Conservation (phyloP, 2,797 vertebrate species). For the Aeoliscus strigatus region DNA sequence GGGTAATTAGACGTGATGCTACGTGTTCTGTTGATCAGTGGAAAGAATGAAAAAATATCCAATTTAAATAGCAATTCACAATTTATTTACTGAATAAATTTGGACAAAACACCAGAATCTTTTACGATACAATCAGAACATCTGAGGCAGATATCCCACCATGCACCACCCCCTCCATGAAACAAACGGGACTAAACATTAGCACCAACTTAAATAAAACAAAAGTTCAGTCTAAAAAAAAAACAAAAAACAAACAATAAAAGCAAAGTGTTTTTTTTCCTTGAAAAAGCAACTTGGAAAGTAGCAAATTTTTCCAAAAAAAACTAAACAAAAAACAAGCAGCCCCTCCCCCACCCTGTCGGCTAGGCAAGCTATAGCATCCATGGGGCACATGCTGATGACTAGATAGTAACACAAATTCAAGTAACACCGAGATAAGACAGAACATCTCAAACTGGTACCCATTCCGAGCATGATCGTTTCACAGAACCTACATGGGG, state of each 20-base stretch:
- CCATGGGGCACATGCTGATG: constrained; percentile 95
- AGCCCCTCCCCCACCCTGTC: constrained; percentile 58
- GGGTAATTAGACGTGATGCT: too few species aligned
- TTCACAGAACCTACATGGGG: constrained; percentile 94
- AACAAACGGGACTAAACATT: constrained; percentile 79
- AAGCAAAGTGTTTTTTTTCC: constrained; percentile 33
- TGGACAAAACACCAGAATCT: constrained; percentile 99
- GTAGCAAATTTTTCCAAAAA: constrained; percentile 65
- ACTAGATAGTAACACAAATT: constrained; percentile 93
- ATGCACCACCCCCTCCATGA: constrained; percentile 86
- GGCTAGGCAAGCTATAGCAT: constrained; percentile 89
- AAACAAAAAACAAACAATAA: constrained; percentile 70
- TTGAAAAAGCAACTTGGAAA: constrained; percentile 74
- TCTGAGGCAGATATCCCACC: constrained; percentile 97
- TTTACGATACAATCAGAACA: constrained; percentile 99
- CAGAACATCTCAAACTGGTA: constrained; percentile 88
- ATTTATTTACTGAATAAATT: constrained; percentile 99
- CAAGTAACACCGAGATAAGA: constrained; percentile 99
- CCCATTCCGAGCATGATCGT: constrained; percentile 90
- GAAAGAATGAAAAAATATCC: background rate
- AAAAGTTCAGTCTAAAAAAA: constrained; percentile 83
- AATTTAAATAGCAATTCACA: constrained; percentile 84
- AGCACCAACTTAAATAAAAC: constrained; percentile 87
- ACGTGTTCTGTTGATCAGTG: background rate
- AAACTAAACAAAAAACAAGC: constrained; percentile 28